These are phyloP conservation scores for Scrobipalpa costella DNA, from an alignment of 2,888 invertebrate species.

Conservation along the genomic window DNA sequence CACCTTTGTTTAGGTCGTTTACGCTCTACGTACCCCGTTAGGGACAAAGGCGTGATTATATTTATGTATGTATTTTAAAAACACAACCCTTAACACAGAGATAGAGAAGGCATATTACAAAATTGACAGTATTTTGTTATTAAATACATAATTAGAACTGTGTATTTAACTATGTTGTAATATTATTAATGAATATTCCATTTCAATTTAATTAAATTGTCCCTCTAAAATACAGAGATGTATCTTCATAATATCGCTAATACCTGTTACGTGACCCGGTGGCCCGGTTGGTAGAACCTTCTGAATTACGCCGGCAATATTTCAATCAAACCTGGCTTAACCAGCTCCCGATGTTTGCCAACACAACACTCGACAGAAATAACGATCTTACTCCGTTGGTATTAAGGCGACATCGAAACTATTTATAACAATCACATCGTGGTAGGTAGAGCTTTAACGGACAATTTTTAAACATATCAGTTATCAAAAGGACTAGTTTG, in stretches of 20 bases:
- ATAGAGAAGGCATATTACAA: too few species aligned
- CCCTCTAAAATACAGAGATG: slow-evolving; percentile 36
- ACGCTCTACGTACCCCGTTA: too few species aligned
- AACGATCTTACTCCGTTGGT: slow-evolving; percentile 47
- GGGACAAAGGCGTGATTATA: too few species aligned
- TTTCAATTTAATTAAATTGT: background rate
- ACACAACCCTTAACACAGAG: too few species aligned
- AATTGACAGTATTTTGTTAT: too few species aligned
- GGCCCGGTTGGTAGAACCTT: slow-evolving; percentile 60
- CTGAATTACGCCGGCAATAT: slow-evolving; percentile 70
- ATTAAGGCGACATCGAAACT: slow-evolving; percentile 31
- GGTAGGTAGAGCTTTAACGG: background rate
- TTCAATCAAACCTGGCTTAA: slow-evolving; percentile 76
- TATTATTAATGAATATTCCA: background rate
- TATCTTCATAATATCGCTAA: slow-evolving; percentile 37
- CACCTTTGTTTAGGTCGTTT: too few species aligned
- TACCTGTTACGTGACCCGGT: slow-evolving; percentile 32
- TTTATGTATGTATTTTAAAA: too few species aligned
- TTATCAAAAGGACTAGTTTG: too few species aligned
- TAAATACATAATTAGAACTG: background rate
- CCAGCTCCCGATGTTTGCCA: slow-evolving; percentile 67
- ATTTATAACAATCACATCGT: too few species aligned
- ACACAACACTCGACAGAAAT: slow-evolving; percentile 54
- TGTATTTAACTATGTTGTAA: background rate
- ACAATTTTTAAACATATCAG: too few species aligned